phyloP scores from a whole-genome alignment of 2,797 vertebrate species.

The Miichthys miiuy region DNA sequence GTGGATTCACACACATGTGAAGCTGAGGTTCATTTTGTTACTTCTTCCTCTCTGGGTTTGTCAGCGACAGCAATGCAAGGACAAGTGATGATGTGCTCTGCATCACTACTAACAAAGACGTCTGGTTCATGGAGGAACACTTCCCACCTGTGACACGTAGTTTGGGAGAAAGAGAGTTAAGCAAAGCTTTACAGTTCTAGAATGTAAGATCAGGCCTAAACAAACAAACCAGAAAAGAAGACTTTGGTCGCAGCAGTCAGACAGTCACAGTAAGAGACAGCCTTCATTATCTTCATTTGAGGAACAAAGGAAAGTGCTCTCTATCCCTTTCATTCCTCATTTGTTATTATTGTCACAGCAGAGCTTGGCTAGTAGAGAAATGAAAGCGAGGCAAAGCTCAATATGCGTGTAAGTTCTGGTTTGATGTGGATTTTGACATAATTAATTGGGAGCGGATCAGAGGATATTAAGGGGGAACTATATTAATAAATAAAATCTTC shows the following conservation, averaged over 20 bases:
- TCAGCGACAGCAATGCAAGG: conserved; percentile 55
- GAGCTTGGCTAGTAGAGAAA: conserved; percentile 55
- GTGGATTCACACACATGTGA: conserved; percentile 4
- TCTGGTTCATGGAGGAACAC: conserved; percentile 1
- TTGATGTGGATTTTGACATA: conserved; percentile 85
- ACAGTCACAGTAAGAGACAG: conserved; percentile 53
- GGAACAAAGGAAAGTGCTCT: conserved; percentile 71
- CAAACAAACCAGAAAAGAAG: conserved; percentile 6
- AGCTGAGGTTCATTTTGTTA: conserved; percentile 8
- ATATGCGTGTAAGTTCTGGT: conserved; percentile 70
- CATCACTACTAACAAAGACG: conserved; percentile 51
- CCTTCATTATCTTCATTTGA: conserved; percentile 76
- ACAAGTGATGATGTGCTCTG: conserved; percentile 56
- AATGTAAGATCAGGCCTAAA: conserved; percentile 24
- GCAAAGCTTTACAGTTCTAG: conserved; percentile 34
- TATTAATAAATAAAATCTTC: conserved; percentile 88
- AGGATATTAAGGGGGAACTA: conserved; percentile 80
- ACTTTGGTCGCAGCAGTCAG: conserved; percentile 29
- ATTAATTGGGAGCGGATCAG: conserved; percentile 86
- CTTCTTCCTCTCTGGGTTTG: conserved; percentile 37
- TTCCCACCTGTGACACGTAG: conserved; percentile 15
- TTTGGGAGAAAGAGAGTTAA: conserved; percentile 14
- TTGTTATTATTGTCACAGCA: conserved; percentile 74
- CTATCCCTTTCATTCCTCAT: conserved; percentile 68
- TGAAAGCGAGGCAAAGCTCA: conserved; percentile 72